Evolutionary conservation across 2,888 invertebrate species (phyloP).

Genomic region (Iphiclides podalirius): DNA sequence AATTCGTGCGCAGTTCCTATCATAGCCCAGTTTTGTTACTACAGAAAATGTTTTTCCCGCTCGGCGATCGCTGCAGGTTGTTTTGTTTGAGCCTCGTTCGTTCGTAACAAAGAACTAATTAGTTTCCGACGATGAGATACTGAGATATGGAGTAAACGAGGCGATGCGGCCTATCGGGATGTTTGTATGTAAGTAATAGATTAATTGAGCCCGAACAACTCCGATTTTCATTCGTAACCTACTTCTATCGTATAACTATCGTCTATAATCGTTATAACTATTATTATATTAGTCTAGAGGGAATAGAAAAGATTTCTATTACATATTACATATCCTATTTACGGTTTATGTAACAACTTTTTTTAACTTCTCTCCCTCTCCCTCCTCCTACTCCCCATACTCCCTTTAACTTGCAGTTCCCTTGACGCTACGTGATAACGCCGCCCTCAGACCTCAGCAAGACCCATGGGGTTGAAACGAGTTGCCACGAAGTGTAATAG

Average conservation of each 20-base stretch:
- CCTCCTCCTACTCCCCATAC: too few relatives aligned
- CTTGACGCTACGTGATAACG: too few relatives aligned
- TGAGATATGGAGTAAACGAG: background rate
- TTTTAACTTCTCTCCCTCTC: too few relatives aligned
- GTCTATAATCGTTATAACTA: background rate
- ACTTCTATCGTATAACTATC: too few relatives aligned
- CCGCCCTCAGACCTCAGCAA: too few relatives aligned
- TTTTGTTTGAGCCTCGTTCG: constrained; percentile 4
- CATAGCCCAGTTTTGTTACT: constrained; percentile 18
- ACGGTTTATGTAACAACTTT: too few relatives aligned
- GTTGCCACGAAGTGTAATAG: too few relatives aligned
- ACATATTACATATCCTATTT: too few relatives aligned
- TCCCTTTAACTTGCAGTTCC: too few relatives aligned
- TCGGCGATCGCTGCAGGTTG: too few relatives aligned
- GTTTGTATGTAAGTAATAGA: background rate
- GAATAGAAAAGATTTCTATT: background rate
- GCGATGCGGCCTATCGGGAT: background rate
- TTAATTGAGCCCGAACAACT: background rate
- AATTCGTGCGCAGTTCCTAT: constrained; percentile 10
- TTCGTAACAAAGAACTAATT: constrained; percentile 14
- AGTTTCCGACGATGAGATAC: constrained; percentile 8
- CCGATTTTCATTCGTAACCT: background rate
- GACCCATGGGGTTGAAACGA: too few relatives aligned
- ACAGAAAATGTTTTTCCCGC: constrained; percentile 11
- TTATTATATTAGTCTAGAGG: background rate